Evolutionary conservation across 2,888 invertebrate species (phyloP).

Genomic region (Cephus rjabovi): DNA sequence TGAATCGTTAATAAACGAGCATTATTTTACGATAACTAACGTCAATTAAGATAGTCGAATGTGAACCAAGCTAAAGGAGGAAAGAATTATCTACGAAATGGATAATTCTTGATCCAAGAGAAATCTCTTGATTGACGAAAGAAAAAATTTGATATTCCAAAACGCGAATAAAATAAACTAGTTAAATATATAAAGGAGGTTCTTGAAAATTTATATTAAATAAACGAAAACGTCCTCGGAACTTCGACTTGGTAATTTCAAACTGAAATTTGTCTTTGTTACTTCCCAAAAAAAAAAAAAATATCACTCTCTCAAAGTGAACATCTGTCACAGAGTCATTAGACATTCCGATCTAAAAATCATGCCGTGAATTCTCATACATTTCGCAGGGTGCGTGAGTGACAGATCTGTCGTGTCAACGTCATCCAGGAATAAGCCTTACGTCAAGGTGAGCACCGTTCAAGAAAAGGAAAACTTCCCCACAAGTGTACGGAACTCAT

Average conservation of each 20-base stretch:
- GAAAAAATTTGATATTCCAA: neutral
- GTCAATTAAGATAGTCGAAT: neutral
- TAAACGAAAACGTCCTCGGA: neutral
- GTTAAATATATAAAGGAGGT: neutral
- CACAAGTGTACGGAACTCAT: constrained; percentile 28
- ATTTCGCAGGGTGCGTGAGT: neutral
- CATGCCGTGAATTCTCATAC: neutral
- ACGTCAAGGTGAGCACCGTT: neutral
- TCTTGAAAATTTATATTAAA: neutral
- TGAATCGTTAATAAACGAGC: neutral
- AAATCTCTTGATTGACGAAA: neutral
- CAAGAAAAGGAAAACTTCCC: neutral
- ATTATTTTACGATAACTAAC: neutral
- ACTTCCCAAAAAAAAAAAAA: neutral
- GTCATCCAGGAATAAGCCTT: neutral
- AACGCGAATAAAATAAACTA: neutral
- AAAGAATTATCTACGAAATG: neutral
- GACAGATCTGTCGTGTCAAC: neutral
- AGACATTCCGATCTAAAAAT: neutral
- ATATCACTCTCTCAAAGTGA: neutral
- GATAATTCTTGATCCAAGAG: neutral
- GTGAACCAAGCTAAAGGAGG: neutral
- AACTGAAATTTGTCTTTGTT: neutral
- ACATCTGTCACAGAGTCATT: neutral
- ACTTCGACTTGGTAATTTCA: neutral